These are phyloP conservation scores for Macrotrachela quadricornifera DNA, from an alignment of 1,140 invertebrate species.

Conservation along the genomic window DNA sequence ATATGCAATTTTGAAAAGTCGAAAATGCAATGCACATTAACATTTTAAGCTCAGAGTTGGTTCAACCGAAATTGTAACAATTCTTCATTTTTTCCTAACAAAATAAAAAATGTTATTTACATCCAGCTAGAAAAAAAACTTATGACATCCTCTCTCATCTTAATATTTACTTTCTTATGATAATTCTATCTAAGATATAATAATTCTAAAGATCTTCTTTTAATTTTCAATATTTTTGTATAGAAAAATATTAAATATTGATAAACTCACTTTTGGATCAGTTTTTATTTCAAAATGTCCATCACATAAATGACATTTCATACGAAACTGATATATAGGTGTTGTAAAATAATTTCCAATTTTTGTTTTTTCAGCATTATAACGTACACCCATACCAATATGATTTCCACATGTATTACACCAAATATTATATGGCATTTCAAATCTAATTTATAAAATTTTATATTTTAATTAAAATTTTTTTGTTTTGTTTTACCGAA, in stretches of 20 bases:
- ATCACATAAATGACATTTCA: slow-evolving; percentile 94
- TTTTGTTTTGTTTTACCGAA: too few relatives aligned
- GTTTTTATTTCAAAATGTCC: slow-evolving; percentile 98
- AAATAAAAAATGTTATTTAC: too few relatives aligned
- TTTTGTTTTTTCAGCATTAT: slow-evolving; percentile 97
- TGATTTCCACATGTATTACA: slow-evolving; percentile 91
- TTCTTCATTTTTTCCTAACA: too few relatives aligned
- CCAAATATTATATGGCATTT: slow-evolving; percentile 99
- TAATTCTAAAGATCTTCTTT: neutral
- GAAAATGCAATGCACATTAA: too few relatives aligned
- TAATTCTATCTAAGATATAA: slow-evolving; percentile 5
- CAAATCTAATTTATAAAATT: slow-evolving; percentile 72
- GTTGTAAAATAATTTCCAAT: slow-evolving; percentile 95
- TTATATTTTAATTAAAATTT: too few relatives aligned
- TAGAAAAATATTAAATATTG: neutral
- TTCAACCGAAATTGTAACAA: too few relatives aligned
- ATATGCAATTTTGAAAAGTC: too few relatives aligned
- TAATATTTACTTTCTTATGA: too few relatives aligned
- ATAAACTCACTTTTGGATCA: slow-evolving; percentile 66
- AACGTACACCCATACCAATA: slow-evolving; percentile 91
- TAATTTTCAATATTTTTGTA: neutral
- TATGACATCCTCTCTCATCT: too few relatives aligned
- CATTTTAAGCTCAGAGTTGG: too few relatives aligned
- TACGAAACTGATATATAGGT: slow-evolving; percentile 86
- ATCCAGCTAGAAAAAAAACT: too few relatives aligned